Base-by-base conservation (phyloP, 2,888 invertebrate genomes). In the Drosophila quinaria region DNA sequence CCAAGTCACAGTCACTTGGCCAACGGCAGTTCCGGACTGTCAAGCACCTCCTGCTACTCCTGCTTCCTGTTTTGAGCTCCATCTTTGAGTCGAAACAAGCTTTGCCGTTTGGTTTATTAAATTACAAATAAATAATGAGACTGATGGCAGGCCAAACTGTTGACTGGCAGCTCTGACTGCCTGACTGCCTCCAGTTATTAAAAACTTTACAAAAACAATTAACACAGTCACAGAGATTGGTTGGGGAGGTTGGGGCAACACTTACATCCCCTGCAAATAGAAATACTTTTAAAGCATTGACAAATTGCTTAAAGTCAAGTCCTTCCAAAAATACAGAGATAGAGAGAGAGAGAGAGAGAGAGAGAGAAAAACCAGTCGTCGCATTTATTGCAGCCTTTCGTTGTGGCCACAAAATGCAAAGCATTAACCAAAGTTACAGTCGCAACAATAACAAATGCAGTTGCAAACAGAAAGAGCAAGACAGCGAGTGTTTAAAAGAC, bases 91-190 rank as follows among this genome's bases (percentile, higher is more conserved):
- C 39, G 19, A 41, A 39, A 35, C 17, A 22, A 47, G 52, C 35
- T 42, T 47, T 22, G 55, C 49, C 70, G 71, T 81, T 83, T 87
- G 78, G 89, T 85, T 87, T 86, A 86, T 86, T 86, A 85, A 89
- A 89, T 86, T 87, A 86, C 89, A 86, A 86, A 89, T 86, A 86
- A 89, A 89, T 86, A 86, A 86, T 89, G 86, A 87, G 86, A 89
- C 89, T 87, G 89, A 86, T 87, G 86, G 88, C 75, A 70, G 76
- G 67, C 47, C 76, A 65, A 80, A 75, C 64, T 65, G 76, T 79
- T 79, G 75, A 80, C 79, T 69, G 78, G 81, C 81, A 74, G 70
- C 59, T 47, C 56, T 47, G 42, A 50, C 58, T 56, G 65, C 56
- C 51, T n/a, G n/a, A 55, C 29, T 33, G 41, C 39, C 51, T 17